A percentile compares a stretch with the other conserved stretches of the same genome.
These are phyloP conservation scores for Alviniconcha strummeri DNA, from an alignment of 2,888 invertebrate species.

Conservation along the genomic window DNA sequence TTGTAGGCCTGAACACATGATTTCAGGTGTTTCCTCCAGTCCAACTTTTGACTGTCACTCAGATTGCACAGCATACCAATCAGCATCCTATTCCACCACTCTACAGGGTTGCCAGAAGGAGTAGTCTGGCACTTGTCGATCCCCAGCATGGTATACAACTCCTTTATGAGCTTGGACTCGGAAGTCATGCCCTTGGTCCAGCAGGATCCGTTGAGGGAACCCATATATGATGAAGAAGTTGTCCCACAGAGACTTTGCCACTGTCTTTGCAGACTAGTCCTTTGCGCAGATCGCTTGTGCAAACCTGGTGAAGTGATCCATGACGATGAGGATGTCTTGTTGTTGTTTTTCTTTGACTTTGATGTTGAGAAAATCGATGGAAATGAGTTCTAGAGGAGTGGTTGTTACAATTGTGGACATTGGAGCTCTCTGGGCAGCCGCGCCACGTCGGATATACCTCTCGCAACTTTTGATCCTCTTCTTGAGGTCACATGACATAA, in stretches of 20 bases:
- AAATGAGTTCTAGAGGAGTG: neutral
- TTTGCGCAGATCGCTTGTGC: too few relatives aligned
- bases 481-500: neutral
- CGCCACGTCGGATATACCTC: neutral
- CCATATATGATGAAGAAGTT: constrained; percentile 4
- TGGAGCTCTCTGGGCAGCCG: neutral
- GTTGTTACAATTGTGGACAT: constrained; percentile 10
- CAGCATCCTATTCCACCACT: neutral
- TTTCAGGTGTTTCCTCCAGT: neutral
- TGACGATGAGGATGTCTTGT: neutral
- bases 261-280: constrained; percentile 6
- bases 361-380: neutral
- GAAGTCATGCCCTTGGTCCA: neutral
- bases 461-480: neutral
- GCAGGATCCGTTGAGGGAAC: neutral
- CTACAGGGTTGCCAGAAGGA: constrained; percentile 16
- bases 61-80: neutral
- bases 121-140: constrained; percentile 10
- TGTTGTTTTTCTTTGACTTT: neutral
- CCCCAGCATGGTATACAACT: neutral
- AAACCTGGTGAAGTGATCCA: constrained; percentile 17
- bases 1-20: neutral
- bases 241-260: neutral
- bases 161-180: neutral
- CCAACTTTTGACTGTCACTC: neutral